phyloP scores from a whole-genome alignment of 2,797 vertebrate genomes.

The Oreochromis grahami region DNA sequence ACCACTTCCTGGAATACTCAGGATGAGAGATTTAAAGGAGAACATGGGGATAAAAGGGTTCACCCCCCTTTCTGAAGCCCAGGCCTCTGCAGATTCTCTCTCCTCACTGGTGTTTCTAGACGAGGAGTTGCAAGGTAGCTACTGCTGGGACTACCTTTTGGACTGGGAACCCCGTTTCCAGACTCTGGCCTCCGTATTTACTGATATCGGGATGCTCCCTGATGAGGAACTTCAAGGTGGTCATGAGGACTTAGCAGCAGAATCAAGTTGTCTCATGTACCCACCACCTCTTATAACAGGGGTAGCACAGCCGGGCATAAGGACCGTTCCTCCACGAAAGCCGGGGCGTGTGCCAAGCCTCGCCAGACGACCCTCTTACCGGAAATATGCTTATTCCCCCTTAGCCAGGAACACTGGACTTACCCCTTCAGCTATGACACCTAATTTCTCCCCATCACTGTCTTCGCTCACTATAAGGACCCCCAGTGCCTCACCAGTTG shows the following conservation, averaged over 20 bases:
- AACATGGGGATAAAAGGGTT: conserved; percentile 62
- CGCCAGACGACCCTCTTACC: conserved; percentile 65
- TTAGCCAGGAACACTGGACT: conserved; percentile 72
- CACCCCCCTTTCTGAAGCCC: conserved; percentile 57
- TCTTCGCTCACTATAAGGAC: conserved; percentile 81
- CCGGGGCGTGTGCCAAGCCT: conserved; percentile 54
- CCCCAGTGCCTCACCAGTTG: conserved; percentile 76
- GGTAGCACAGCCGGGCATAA: conserved; percentile 85
- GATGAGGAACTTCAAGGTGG: conserved; percentile 77
- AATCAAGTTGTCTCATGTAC: conserved; percentile 77
- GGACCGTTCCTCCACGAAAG: conserved; percentile 82
- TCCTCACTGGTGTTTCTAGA: conserved; percentile 62
- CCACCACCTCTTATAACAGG: conserved; percentile 88
- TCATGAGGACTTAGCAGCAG: conserved; percentile 62
- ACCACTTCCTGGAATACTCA: conserved; percentile 56
- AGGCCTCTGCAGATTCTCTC: conserved; percentile 58
- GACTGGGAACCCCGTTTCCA: conserved; percentile 88
- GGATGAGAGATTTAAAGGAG: conserved; percentile 63
- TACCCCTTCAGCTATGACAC: conserved; percentile 80
- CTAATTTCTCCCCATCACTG: conserved; percentile 85
- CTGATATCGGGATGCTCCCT: conserved; percentile 85
- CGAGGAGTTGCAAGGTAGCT: conserved; percentile 64
- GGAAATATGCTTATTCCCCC: conserved; percentile 73
- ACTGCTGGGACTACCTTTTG: conserved; percentile 79
- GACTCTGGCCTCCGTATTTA: conserved; percentile 83